phyloP scores from a whole-genome alignment of 2,797 vertebrate species.

The Rhinatrema bivittatum region DNA sequence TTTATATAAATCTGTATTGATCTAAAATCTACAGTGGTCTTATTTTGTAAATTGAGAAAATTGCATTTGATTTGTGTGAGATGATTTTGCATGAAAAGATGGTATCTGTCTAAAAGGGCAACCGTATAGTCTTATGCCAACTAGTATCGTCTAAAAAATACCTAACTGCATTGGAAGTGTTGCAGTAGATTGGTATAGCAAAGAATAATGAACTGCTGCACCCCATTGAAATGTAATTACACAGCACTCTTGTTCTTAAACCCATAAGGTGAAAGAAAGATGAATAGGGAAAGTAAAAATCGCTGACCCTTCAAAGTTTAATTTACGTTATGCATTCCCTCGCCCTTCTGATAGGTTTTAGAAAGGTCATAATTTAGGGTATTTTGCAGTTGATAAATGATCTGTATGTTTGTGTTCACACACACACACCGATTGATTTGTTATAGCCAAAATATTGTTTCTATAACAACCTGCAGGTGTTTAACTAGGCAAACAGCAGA shows the following conservation, averaged over 20 bases:
- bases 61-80: too few relatives aligned
- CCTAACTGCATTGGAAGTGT: constrained; percentile 88
- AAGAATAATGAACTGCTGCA: constrained; percentile 90
- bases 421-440: constrained; percentile 81
- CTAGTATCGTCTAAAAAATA: constrained; percentile 66
- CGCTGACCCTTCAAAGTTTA: constrained; percentile 96
- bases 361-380: constrained; percentile 95
- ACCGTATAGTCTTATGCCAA: constrained; percentile 44
- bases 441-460: constrained; percentile 77
- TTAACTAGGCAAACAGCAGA: constrained; percentile 74
- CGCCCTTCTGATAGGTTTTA: constrained; percentile 87
- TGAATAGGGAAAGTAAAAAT: constrained; percentile 92
- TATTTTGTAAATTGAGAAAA: constrained; percentile 61
- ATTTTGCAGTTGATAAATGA: constrained; percentile 95
- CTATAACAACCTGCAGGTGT: constrained; percentile 66
- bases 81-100: constrained; percentile 53
- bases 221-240: constrained; percentile 96
- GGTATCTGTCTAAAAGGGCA: constrained; percentile 49
- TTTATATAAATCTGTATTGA: constrained; percentile 40
- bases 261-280: constrained; percentile 86
- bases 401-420: constrained; percentile 87
- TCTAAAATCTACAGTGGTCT: too few relatives aligned
- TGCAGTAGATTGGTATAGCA: constrained; percentile 74
- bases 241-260: constrained; percentile 85
- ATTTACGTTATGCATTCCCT: constrained; percentile 93